phyloP scores from a whole-genome alignment of 2,113 vertebrate genomes.

The Tragelaphus strepsiceros region DNA sequence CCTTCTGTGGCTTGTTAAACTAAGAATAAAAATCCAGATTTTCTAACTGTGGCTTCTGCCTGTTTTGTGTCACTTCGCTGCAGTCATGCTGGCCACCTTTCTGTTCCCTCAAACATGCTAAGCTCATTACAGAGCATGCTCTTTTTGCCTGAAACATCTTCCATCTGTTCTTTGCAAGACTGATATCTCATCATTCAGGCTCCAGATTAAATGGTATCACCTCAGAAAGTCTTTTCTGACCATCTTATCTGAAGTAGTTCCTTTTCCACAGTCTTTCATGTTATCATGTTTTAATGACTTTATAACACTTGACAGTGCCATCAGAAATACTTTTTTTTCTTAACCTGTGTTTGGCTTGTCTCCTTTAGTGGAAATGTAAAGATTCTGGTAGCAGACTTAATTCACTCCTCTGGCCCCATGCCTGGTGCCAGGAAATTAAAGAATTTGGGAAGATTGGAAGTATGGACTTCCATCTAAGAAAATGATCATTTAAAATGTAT shows the following conservation, averaged over 20 bases:
- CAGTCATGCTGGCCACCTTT: not conserved
- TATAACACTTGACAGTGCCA: not conserved
- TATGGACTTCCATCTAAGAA: slow-evolving; percentile 18
- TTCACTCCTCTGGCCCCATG: not conserved
- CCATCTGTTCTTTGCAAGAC: slow-evolving; percentile 24
- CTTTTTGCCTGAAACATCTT: slow-evolving; percentile 33
- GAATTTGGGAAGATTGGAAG: not conserved
- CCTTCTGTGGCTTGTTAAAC: not conserved
- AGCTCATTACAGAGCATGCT: not conserved
- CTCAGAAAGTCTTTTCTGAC: not conserved
- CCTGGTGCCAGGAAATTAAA: not conserved
- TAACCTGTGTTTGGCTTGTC: not conserved
- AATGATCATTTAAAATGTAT: not conserved
- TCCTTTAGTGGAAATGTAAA: not conserved
- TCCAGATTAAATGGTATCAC: not conserved
- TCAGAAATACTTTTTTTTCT: not conserved
- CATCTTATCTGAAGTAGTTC: not conserved
- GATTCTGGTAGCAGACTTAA: not conserved
- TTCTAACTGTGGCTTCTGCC: not conserved
- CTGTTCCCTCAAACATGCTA: not conserved
- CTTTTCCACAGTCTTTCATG: not conserved
- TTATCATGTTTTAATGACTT: slow-evolving; percentile 14
- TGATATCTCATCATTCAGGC: not conserved
- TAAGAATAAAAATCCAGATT: slow-evolving; percentile 11
- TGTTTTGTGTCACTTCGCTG: not conserved